Percentiles rank a stretch among this genome's conserved stretches.
Evolutionary conservation across 2,888 invertebrate species (phyloP).

Genomic region (Sinotaia quadrata): DNA sequence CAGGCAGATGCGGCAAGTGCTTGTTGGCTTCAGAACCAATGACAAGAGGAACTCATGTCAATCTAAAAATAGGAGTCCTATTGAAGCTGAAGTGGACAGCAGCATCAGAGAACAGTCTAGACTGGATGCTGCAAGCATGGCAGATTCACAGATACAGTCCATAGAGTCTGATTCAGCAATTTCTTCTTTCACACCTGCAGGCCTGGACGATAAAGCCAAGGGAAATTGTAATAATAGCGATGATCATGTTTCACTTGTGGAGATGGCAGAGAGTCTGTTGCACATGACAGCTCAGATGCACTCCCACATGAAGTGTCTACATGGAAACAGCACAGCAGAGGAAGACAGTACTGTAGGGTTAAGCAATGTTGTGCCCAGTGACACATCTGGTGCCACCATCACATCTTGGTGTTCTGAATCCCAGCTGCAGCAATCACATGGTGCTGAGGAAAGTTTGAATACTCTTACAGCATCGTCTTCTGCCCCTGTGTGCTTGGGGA

Average conservation of each 20-base stretch:
- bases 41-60: not conserved
- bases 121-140: not conserved
- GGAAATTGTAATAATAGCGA: not conserved
- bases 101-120: not conserved
- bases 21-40: not conserved
- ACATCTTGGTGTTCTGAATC: not conserved
- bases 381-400: not conserved
- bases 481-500: too few relatives aligned
- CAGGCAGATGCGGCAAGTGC: not conserved
- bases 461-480: too few relatives aligned
- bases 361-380: not conserved
- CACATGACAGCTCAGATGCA: conserved; percentile 55
- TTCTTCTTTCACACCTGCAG: not conserved
- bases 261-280: conserved; percentile 57
- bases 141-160: too few relatives aligned
- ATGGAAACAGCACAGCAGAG: conserved; percentile 3
- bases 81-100: not conserved
- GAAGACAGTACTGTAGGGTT: not conserved
- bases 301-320: conserved; percentile 31
- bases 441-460: too few relatives aligned
- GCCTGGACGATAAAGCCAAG: not conserved
- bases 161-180: too few relatives aligned
- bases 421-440: too few relatives aligned
- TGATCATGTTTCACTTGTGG: conserved; percentile 44
- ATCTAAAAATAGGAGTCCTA: too few relatives aligned